Evolutionary conservation across 2,113 vertebrate genomes (phyloP).

Genomic region (Galemys pyrenaicus): DNA sequence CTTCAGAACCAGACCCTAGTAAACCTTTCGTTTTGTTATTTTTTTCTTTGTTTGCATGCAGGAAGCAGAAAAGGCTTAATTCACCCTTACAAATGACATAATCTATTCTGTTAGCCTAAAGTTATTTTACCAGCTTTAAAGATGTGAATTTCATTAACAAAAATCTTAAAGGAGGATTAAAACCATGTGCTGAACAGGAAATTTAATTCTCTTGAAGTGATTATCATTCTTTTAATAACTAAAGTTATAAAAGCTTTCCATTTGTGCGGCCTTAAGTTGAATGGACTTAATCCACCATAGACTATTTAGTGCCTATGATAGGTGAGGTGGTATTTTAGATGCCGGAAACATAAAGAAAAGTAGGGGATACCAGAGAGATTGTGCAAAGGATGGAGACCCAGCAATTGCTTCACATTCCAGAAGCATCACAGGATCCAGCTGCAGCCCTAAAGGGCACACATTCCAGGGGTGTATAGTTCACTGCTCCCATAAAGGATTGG

Average conservation of each 20-base stretch:
- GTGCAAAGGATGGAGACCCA: not conserved
- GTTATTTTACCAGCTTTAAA: not conserved
- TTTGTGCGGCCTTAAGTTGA: not conserved
- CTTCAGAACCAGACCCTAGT: not conserved
- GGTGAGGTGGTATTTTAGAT: not conserved
- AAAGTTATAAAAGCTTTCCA: not conserved
- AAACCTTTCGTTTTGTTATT: not conserved
- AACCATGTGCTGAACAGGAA: not conserved
- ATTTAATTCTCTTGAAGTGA: conserved; percentile 8
- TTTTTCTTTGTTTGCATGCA: not conserved
- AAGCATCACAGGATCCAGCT: not conserved
- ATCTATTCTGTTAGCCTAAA: not conserved
- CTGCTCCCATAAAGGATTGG: not conserved
- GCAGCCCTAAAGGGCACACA: not conserved
- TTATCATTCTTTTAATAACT: not conserved
- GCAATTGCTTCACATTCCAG: no score
- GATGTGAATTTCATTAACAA: not conserved
- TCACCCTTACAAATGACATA: not conserved
- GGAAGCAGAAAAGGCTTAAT: not conserved
- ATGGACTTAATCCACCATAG: not conserved
- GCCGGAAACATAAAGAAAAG: not conserved
- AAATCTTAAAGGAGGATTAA: not conserved
- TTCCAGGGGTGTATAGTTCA: no score
- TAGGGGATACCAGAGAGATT: not conserved
- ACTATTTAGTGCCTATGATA: not conserved